phyloP scores from a whole-genome alignment of 2,113 vertebrate species.

The Phycodurus eques region DNA sequence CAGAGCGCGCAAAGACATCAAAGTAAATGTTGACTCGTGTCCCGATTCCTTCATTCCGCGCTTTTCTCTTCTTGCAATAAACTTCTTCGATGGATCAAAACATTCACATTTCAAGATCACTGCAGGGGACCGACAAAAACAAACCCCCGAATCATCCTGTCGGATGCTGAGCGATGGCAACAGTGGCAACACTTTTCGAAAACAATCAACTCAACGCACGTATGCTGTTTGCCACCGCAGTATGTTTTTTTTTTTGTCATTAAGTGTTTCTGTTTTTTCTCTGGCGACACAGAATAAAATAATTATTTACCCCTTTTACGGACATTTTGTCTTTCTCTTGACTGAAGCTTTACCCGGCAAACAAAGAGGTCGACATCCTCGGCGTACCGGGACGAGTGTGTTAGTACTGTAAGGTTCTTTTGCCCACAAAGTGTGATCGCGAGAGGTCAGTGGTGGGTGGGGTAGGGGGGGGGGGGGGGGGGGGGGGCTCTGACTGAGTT shows the following conservation, averaged over 20 bases:
- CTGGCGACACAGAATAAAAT: conserved; percentile 11
- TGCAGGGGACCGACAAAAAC: not conserved
- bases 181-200: conserved; percentile 11
- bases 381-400: not conserved
- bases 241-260: conserved; percentile 7
- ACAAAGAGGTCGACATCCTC: conserved; percentile 3
- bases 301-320: not conserved
- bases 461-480: too few species aligned
- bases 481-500: not conserved
- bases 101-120: not conserved
- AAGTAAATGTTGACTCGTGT: not conserved
- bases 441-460: not conserved
- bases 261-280: not conserved
- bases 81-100: conserved; percentile 2
- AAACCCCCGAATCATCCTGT: conserved; percentile 1
- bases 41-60: conserved; percentile 3
- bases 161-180: conserved; percentile 15
- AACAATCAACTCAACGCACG: conserved; percentile 27
- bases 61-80: conserved; percentile 11
- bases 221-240: conserved; percentile 7
- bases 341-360: conserved; percentile 12
- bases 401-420: not conserved
- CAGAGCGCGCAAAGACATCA: conserved; percentile 11
- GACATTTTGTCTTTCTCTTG: conserved; percentile 2
- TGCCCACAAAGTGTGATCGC: not conserved